These are phyloP conservation scores for Tinamus guttatus DNA, from an alignment of 2,113 vertebrate genomes.

Conservation along the genomic window DNA sequence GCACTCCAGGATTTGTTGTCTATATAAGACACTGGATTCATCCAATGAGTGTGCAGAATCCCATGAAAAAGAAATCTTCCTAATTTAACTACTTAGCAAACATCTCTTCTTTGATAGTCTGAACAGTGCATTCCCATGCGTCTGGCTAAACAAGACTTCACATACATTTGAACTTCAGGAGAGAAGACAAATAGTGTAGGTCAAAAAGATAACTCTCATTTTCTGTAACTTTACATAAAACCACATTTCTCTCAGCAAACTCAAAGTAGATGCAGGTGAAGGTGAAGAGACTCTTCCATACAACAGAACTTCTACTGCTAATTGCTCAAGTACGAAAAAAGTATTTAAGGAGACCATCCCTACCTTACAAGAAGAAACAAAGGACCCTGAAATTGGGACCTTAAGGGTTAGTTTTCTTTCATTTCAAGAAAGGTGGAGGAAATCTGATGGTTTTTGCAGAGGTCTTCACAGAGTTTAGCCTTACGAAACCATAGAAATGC, in stretches of 20 bases:
- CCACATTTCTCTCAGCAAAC: background rate
- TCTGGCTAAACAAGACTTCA: background rate
- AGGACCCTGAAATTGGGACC: background rate
- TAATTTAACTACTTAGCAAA: background rate
- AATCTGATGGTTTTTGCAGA: background rate
- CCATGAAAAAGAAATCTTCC: background rate
- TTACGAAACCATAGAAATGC: background rate
- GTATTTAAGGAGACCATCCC: background rate
- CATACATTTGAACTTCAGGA: background rate
- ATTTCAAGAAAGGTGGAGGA: background rate
- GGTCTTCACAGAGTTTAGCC: background rate
- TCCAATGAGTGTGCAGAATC: background rate
- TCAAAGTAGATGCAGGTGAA: background rate
- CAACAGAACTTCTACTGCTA: background rate
- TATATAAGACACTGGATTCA: background rate
- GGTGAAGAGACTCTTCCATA: background rate
- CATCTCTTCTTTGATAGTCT: background rate
- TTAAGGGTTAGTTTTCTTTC: background rate
- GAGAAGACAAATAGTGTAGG: background rate
- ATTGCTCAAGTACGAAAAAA: background rate
- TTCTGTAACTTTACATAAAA: background rate
- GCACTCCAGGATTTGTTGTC: background rate
- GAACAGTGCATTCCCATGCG: background rate
- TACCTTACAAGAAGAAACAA: background rate
- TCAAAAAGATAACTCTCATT: background rate